Evolutionary conservation across 2,113 vertebrate genomes (phyloP).

Genomic region (Tupaia tana): DNA sequence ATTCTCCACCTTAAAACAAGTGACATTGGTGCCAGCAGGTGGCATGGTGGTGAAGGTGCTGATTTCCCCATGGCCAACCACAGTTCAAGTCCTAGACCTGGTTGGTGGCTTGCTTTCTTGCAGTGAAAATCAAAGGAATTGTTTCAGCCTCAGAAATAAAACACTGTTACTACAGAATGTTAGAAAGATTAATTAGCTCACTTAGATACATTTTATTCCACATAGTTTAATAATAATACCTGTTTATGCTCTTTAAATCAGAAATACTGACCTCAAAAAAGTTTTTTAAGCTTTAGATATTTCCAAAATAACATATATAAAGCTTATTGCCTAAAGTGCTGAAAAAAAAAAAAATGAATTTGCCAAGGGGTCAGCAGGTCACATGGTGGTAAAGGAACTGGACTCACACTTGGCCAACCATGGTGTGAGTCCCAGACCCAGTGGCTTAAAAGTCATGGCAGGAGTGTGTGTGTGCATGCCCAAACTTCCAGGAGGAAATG

Average conservation of each 20-base stretch:
- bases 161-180: background rate
- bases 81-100: no score
- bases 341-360: background rate
- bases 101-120: no score
- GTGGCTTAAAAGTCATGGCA: no score
- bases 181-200: background rate
- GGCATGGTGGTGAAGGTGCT: no score
- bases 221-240: background rate
- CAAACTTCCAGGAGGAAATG: no score
- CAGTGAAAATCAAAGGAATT: background rate
- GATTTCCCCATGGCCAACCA: no score
- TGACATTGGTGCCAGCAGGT: no score
- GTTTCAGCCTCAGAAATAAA: slow-evolving; percentile 26
- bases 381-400: no score
- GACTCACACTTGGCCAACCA: no score
- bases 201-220: background rate
- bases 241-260: slow-evolving; percentile 24
- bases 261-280: background rate
- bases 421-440: no score
- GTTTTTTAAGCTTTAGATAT: background rate
- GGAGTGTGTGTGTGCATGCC: no score
- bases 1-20: background rate
- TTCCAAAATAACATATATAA: slow-evolving; percentile 41
- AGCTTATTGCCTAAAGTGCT: slow-evolving; percentile 11
- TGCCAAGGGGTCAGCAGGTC: no score